Base-by-base conservation (phyloP, 2,797 vertebrate genomes). In the Potorous gilbertii region DNA sequence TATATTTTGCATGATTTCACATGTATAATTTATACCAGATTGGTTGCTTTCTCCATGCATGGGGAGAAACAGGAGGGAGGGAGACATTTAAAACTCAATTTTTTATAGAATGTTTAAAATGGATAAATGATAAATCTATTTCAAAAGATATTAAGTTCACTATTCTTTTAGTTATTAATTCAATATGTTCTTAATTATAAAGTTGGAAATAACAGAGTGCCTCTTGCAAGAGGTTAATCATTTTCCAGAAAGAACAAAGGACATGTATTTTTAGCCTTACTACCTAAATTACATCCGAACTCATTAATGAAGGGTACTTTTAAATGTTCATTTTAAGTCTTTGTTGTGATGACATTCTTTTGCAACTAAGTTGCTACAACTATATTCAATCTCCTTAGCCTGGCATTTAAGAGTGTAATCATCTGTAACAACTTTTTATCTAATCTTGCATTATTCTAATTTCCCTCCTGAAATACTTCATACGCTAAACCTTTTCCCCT, bases 211-310 rank as follows among this genome's bases (percentile, higher is more conserved):
- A 97, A 91, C 57, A 93, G 40, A 81, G 3, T 50, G 24, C 55
- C 92, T 94, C 94, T 55, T 96, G 94, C 56, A 57, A 5, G 55
- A 95, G 54, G 55, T 93, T 93, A 95, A 95, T 92, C 0, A 4
- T 87, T 95, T 95, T 91, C 50, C 56, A 62, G 56, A 9, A 55
- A 94, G 94, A 96, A 96, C 29, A 91, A 96, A 96, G 95, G 89
- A 54, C 24, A 91, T n/a, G 34, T 62, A 89, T 93, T 95, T 92
- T 96, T 92, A 95, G 91, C 40, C 9, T 21, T 95, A 87, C 93
- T 92, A 74, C 90, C 95, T 94, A 95, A 96, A 91, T n/a, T 93
- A 59, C 34, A 28, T 9, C 56, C 40, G 56, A 93, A 9, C 31
- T 56, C 62, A 55, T 94, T 55, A 95, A 18, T 93, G 28, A 87